Base-by-base conservation (phyloP, 2,888 invertebrate genomes). In the Gnatocerus cornutus region DNA sequence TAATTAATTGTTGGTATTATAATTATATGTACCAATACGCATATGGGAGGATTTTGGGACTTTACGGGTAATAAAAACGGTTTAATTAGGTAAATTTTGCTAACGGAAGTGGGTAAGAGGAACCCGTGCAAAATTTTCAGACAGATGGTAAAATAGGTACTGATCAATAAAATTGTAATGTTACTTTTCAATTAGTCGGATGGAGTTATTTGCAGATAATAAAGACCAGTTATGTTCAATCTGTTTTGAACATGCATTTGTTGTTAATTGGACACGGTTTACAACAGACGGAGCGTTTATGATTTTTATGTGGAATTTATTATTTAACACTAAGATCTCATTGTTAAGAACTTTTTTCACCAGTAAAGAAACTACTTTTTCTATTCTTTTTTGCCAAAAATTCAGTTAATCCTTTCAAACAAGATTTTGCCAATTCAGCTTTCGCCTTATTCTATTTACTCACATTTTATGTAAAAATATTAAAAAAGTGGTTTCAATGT, bases 1-100 rank as follows among this genome's bases (percentile, higher is more conserved):
- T 71, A 73, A 73, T 73, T 73, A 71, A 71, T 67, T 53, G 64
- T 37, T 12, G 13, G 3, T 12, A 29, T 56, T 45, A 16, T 30
- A 53, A 53, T 37, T 50, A 48, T 16, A 10, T 59, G 59, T 59
- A 27, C 62, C 21, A 13, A 33, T 62, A 16, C 46, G 27, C 9
- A 16, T 14, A n/a, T 13, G 30, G 46, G 33, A 30, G 10, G 45
- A 21, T 29, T 43, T 48, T 46, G 12, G 27, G 27, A 6, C 43
- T 4, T 61, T n/a, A 30, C 37, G 53, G 37, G 10, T 27, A 41
- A 43, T 56, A 21, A 56, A 43, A 58, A n/a, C 43, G n/a, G 3
- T 10, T 33, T 53, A 58, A 45, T 50, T 33, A 53, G 27, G 8
- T 37, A 37, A 53, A 53, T 58, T 45, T 27, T 21, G 45, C n/a